These are phyloP conservation scores for Argopecten irradians DNA, from an alignment of 1,140 invertebrate species.

Conservation along the genomic window DNA sequence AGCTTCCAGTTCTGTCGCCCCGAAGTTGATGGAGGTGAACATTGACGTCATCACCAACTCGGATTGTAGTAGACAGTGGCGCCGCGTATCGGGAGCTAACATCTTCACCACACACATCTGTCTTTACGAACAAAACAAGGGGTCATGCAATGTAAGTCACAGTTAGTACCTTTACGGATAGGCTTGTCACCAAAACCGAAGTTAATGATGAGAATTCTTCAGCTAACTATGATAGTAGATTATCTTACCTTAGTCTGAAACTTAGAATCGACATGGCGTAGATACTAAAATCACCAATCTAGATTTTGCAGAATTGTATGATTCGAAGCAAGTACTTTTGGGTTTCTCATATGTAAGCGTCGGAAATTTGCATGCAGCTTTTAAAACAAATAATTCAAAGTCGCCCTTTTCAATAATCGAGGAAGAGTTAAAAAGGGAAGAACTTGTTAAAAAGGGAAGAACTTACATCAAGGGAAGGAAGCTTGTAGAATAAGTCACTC, in stretches of 20 bases:
- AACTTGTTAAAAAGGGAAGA: neutral
- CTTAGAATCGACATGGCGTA: too few relatives aligned
- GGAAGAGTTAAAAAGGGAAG: too few relatives aligned
- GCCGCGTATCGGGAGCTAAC: conserved; percentile 30
- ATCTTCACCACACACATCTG: conserved; percentile 55
- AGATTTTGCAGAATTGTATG: too few relatives aligned
- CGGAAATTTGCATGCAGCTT: too few relatives aligned
- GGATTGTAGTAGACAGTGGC: conserved; percentile 49
- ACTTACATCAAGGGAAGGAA: neutral
- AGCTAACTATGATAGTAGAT: neutral
- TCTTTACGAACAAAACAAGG: conserved; percentile 39
- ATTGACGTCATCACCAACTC: conserved; percentile 53
- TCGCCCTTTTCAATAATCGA: too few relatives aligned
- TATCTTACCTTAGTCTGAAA: neutral
- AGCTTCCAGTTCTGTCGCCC: neutral
- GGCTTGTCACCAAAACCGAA: neutral
- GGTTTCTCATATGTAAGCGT: too few relatives aligned
- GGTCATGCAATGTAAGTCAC: conserved; percentile 57
- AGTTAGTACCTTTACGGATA: neutral
- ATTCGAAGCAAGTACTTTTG: too few relatives aligned
- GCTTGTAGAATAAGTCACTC: neutral
- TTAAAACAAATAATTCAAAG: too few relatives aligned
- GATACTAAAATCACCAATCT: too few relatives aligned
- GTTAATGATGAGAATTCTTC: neutral
- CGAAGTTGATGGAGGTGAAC: conserved; percentile 33